These are phyloP conservation scores for Malthinus seriepunctatus DNA, from an alignment of 2,888 invertebrate genomes.

Conservation along the genomic window DNA sequence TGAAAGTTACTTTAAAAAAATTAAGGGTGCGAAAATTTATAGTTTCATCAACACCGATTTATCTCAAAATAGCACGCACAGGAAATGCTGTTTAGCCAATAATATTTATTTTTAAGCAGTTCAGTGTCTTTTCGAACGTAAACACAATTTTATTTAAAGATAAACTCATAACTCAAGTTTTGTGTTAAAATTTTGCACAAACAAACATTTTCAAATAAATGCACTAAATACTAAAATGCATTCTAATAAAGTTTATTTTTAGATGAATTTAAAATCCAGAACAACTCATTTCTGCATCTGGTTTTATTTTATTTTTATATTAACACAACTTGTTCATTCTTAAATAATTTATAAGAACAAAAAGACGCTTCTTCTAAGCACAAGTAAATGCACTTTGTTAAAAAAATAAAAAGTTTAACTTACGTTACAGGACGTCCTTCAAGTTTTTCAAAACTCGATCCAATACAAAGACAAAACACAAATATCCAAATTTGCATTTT, in stretches of 20 bases:
- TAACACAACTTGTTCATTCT: background rate
- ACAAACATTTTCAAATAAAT: slow-evolving; percentile 5
- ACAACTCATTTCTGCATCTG: slow-evolving; percentile 15
- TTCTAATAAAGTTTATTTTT: slow-evolving; percentile 28
- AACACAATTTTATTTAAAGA: no score
- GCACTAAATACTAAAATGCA: slow-evolving; percentile 10
- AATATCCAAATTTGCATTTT: background rate
- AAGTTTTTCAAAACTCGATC: background rate
- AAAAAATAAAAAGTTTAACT: background rate
- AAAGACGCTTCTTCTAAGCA: no score
- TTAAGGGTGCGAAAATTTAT: no score
- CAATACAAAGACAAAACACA: background rate
- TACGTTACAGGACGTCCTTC: slow-evolving; percentile 1
- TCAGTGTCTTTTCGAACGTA: no score
- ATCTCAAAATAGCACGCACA: no score
- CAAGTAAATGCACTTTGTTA: no score
- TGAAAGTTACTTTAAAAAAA: no score
- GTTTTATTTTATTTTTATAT: slow-evolving; percentile 14
- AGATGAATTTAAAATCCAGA: slow-evolving; percentile 4
- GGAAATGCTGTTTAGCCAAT: no score
- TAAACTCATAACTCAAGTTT: no score
- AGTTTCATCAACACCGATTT: no score
- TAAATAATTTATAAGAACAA: no score
- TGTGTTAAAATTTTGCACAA: background rate
- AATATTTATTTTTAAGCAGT: no score